Conservation (phyloP, 1,140 invertebrate species). For the Drosophila serrata region DNA sequence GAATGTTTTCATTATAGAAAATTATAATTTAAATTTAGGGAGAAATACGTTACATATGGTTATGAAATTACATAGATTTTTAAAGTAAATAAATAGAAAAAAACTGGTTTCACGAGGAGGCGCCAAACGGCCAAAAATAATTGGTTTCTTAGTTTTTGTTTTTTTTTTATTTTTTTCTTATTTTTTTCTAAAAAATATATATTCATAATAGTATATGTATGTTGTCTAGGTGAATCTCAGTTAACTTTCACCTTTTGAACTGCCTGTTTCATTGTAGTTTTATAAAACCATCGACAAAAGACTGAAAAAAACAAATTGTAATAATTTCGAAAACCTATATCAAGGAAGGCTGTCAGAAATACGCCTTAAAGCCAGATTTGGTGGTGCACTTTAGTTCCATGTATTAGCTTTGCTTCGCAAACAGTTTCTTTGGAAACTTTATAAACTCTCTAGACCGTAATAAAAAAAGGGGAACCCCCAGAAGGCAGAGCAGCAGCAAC, state of each 20-base stretch:
- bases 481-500: conserved; percentile 9
- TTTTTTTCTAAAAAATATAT: no score
- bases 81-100: background rate
- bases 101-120: background rate
- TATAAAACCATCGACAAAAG: background rate
- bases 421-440: conserved; percentile 1
- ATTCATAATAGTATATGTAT: no score
- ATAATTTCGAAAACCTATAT: background rate
- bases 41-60: background rate
- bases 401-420: background rate
- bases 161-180: no score
- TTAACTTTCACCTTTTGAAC: background rate
- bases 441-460: conserved; percentile 2
- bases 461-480: conserved; percentile 1
- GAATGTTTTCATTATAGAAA: background rate
- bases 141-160: background rate
- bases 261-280: background rate
- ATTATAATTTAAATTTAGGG: background rate
- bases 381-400: background rate
- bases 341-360: conserved; percentile 8
- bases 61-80: background rate
- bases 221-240: no score
- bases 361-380: background rate
- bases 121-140: background rate
- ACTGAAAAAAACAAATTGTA: background rate